These are phyloP conservation scores for Panulirus ornatus DNA, from an alignment of 1,140 invertebrate species.

Conservation along the genomic window DNA sequence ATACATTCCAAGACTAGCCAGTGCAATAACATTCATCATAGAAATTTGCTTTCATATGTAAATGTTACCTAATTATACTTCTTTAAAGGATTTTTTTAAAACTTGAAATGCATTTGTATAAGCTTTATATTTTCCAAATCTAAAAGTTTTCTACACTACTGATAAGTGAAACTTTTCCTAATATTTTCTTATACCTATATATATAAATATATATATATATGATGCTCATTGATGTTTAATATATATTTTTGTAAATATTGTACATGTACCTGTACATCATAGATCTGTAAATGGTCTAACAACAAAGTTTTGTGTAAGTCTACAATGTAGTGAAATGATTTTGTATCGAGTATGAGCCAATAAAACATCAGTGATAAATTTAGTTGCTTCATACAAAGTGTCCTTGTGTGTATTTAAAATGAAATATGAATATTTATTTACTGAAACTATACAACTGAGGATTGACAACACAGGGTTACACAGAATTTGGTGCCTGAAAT, in stretches of 20 bases:
- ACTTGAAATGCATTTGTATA: neutral
- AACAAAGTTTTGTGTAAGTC: slow-evolving; percentile 52
- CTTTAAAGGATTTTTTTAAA: too few relatives aligned
- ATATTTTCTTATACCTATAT: too few relatives aligned
- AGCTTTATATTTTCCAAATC: neutral
- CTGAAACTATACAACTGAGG: too few relatives aligned
- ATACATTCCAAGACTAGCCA: slow-evolving; percentile 48
- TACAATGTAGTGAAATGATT: slow-evolving; percentile 26
- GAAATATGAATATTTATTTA: too few relatives aligned
- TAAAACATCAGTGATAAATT: slow-evolving; percentile 23
- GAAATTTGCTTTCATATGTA: neutral
- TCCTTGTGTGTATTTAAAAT: too few relatives aligned
- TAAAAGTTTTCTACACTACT: neutral
- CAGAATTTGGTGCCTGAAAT: too few relatives aligned
- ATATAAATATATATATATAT: slow-evolving; percentile 24
- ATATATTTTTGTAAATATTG: slow-evolving; percentile 65
- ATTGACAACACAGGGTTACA: too few relatives aligned
- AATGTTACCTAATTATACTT: neutral
- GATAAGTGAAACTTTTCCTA: slow-evolving; percentile 5
- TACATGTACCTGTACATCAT: slow-evolving; percentile 62
- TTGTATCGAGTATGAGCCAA: slow-evolving; percentile 33
- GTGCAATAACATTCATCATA: slow-evolving; percentile 48
- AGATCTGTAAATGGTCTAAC: slow-evolving; percentile 45
- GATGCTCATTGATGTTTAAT: slow-evolving; percentile 56
- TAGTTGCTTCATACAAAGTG: too few relatives aligned